These are phyloP conservation scores for Serranus cabrilla DNA, from an alignment of 2,797 vertebrate species.

Conservation along the genomic window DNA sequence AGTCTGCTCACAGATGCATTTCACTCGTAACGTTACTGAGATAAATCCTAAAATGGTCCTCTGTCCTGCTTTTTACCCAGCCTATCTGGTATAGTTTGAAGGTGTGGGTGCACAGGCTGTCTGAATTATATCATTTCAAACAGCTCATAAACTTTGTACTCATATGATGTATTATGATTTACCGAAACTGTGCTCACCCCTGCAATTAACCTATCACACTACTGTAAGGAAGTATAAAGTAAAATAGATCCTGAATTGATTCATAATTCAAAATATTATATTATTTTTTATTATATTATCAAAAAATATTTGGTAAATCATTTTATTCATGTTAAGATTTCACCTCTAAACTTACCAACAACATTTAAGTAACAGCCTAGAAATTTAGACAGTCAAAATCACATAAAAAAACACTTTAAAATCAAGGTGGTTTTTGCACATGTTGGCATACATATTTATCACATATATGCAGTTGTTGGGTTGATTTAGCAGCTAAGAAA, in stretches of 20 bases:
- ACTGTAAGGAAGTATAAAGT: background rate
- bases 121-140: background rate
- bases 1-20: slow-evolving; percentile 29
- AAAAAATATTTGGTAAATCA: background rate
- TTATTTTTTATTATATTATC: background rate
- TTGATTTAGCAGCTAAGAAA: background rate
- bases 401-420: background rate
- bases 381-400: background rate
- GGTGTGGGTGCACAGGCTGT: background rate
- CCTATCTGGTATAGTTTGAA: background rate
- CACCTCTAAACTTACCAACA: background rate
- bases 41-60: background rate
- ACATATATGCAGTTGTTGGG: background rate
- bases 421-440: background rate
- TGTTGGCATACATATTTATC: background rate
- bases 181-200: background rate
- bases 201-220: background rate
- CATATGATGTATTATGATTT: background rate
- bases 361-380: background rate
- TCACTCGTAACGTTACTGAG: slow-evolving; percentile 2
- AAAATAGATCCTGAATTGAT: background rate
- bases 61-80: background rate
- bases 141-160: background rate
- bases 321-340: background rate
- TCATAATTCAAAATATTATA: background rate